Evolutionary conservation across 2,888 invertebrate species (phyloP).

Genomic region (Mystacides longicornis): DNA sequence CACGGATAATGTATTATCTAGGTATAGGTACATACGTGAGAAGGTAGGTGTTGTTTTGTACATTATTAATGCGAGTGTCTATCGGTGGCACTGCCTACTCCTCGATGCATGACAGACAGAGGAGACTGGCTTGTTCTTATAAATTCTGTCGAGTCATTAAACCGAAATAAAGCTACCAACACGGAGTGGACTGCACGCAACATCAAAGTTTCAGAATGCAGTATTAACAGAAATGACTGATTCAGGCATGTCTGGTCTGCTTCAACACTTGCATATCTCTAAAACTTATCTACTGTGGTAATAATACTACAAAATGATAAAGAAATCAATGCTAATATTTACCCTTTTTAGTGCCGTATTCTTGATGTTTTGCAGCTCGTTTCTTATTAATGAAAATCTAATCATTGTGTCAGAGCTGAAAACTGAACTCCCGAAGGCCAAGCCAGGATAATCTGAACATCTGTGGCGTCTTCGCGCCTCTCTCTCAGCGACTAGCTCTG

Average conservation of each 20-base stretch:
- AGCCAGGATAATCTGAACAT: constrained; percentile 87
- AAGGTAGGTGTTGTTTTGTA: no score
- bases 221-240: no score
- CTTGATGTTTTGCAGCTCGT: constrained; percentile 96
- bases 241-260: background rate
- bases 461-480: constrained; percentile 70
- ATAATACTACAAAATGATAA: background rate
- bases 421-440: constrained; percentile 85
- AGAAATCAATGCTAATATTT: constrained; percentile 46
- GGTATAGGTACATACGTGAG: no score
- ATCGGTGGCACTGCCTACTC: constrained; percentile 1
- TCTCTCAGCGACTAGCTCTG: constrained; percentile 81
- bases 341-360: constrained; percentile 95
- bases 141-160: constrained; percentile 11
- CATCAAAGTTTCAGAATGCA: no score
- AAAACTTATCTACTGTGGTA: no score
- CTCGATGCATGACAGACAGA: constrained; percentile 4
- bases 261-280: no score
- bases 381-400: constrained; percentile 94
- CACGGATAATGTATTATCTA: no score
- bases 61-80: background rate
- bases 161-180: no score
- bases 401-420: constrained; percentile 96
- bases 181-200: no score
- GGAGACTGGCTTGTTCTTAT: background rate